Evolutionary conservation across 2,888 invertebrate species (phyloP).

Genomic region (Tetrapedia diversipes): DNA sequence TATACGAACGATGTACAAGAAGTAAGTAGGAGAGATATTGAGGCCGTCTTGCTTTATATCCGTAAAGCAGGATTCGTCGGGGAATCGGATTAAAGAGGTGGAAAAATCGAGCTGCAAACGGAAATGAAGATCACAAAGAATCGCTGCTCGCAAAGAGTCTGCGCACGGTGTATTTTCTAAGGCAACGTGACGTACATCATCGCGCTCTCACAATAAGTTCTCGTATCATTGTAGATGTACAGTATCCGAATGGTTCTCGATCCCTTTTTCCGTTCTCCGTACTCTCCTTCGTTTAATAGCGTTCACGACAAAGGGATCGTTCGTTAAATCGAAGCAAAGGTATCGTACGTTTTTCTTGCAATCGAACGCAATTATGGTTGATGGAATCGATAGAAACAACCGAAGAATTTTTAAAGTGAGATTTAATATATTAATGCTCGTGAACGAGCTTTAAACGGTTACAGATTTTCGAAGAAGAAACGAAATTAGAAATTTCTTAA

Average conservation of each 20-base stretch:
- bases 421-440: too few relatives aligned
- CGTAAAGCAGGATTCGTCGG: not conserved
- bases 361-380: too few relatives aligned
- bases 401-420: too few relatives aligned
- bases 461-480: too few relatives aligned
- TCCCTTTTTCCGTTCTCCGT: not conserved
- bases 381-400: too few relatives aligned
- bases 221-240: not conserved
- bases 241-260: not conserved
- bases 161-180: not conserved
- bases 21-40: not conserved
- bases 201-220: not conserved
- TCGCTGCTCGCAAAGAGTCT: not conserved
- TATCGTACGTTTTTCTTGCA: not conserved
- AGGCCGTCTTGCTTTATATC: not conserved
- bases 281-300: not conserved
- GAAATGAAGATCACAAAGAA: not conserved
- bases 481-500: too few relatives aligned
- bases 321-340: not conserved
- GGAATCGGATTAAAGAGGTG: slow-evolving; percentile 1
- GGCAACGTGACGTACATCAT: not conserved
- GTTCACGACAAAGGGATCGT: not conserved
- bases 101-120: not conserved
- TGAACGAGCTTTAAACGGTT: too few relatives aligned
- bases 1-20: not conserved